Evolutionary conservation across 2,113 vertebrate species (phyloP).

Genomic region (Istiophorus platypterus): DNA sequence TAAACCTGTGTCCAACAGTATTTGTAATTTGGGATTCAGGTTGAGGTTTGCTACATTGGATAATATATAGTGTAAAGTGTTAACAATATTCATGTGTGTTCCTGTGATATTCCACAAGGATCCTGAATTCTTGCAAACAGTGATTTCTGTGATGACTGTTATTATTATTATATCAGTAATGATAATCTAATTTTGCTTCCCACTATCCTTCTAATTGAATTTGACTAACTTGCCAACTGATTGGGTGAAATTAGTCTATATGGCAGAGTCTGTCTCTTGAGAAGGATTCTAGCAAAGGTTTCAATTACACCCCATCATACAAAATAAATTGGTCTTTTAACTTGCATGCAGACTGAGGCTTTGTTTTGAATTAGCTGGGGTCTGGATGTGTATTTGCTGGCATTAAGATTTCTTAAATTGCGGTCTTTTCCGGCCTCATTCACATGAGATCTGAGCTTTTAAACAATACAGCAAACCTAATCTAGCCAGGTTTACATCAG

Average conservation of each 20-base stretch:
- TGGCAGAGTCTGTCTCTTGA: not conserved
- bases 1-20: not conserved
- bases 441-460: conserved; percentile 19
- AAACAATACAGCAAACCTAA: conserved; percentile 50
- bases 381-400: conserved; percentile 18
- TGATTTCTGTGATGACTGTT: too few species aligned
- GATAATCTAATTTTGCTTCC: conserved; percentile 24
- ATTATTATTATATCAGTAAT: conserved; percentile 24
- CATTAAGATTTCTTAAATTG: conserved; percentile 13
- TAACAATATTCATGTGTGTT: not conserved
- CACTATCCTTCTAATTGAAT: conserved; percentile 29
- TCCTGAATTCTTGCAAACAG: not conserved
- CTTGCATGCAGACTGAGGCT: not conserved
- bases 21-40: not conserved
- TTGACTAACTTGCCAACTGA: conserved; percentile 17
- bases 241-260: conserved; percentile 2
- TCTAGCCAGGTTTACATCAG: conserved; percentile 50
- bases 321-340: conserved; percentile 12
- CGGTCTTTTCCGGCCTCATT: conserved; percentile 18
- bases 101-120: not conserved
- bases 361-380: conserved; percentile 29
- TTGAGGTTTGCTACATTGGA: not conserved
- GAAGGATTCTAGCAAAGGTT: conserved; percentile 26
- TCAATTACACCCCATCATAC: not conserved
- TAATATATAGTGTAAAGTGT: not conserved